phyloP scores from a whole-genome alignment of 2,113 vertebrate genomes.

The Anolis sagrei region DNA sequence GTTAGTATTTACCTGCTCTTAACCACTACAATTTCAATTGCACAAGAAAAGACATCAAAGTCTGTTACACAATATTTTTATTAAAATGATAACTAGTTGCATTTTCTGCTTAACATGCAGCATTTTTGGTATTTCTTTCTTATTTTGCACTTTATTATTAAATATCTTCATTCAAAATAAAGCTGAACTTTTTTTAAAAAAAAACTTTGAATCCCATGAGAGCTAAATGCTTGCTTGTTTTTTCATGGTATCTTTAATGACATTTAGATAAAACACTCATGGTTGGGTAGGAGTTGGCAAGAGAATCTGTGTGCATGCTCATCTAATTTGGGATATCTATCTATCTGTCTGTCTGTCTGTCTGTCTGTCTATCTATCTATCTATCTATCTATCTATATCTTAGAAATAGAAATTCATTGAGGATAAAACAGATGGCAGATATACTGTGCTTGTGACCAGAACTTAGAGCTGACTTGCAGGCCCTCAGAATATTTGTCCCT shows the following conservation, averaged over 20 bases:
- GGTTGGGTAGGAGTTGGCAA: background rate
- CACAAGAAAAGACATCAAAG: background rate
- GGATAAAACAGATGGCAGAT: slow-evolving; percentile 75
- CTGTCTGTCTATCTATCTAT: no score
- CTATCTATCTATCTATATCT: no score
- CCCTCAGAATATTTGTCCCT: slow-evolving; percentile 71
- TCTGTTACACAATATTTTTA: slow-evolving; percentile 44
- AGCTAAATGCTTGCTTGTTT: slow-evolving; percentile 41
- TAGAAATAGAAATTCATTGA: slow-evolving; percentile 45
- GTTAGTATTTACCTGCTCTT: background rate
- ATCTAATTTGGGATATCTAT: slow-evolving; percentile 67
- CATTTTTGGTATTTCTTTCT: background rate
- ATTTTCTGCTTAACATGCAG: slow-evolving; percentile 21
- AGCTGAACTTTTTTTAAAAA: slow-evolving; percentile 40
- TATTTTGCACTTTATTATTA: background rate
- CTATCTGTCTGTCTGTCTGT: no score
- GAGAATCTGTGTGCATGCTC: slow-evolving; percentile 46
- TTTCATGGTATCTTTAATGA: slow-evolving; percentile 32
- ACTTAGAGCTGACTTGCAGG: slow-evolving; percentile 75
- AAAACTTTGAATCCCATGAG: slow-evolving; percentile 57
- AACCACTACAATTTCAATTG: background rate
- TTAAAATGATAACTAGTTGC: slow-evolving; percentile 44
- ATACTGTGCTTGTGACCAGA: slow-evolving; percentile 75
- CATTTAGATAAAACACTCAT: slow-evolving; percentile 6
- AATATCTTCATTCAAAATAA: slow-evolving; percentile 36